Conservation (phyloP, 1,140 invertebrate genomes). For the Acromyrmex charruanus region DNA sequence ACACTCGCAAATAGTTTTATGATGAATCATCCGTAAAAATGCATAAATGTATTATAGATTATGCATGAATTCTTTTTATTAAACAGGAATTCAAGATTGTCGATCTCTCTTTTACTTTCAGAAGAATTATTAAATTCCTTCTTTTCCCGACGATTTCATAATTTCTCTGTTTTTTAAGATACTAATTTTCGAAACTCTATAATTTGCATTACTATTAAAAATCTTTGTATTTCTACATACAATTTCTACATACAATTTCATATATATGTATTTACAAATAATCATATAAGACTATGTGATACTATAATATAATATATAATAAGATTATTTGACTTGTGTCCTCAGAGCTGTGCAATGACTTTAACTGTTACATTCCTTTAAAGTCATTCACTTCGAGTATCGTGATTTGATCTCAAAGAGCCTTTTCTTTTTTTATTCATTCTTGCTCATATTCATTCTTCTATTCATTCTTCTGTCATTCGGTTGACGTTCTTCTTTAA, state of each 20-base stretch:
- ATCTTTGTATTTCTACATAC: neutral
- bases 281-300: neutral
- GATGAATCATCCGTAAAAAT: constrained; percentile 16
- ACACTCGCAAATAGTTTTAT: neutral
- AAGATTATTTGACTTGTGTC: neutral
- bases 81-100: constrained; percentile 3
- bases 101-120: constrained; percentile 9
- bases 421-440: neutral
- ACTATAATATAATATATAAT: neutral
- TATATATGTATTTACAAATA: neutral
- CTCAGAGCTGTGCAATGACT: neutral
- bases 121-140: neutral
- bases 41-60: constrained; percentile 3
- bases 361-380: neutral
- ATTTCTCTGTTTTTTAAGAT: neutral
- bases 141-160: neutral
- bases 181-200: neutral
- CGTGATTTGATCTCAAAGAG: constrained; percentile 11
- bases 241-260: neutral
- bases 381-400: neutral
- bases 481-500: neutral
- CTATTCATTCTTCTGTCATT: constrained; percentile 1
- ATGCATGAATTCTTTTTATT: neutral
- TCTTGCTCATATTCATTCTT: neutral
- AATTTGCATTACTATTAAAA: neutral